phyloP scores from a whole-genome alignment of 2,797 vertebrate species.

The Oophaga sylvatica region DNA sequence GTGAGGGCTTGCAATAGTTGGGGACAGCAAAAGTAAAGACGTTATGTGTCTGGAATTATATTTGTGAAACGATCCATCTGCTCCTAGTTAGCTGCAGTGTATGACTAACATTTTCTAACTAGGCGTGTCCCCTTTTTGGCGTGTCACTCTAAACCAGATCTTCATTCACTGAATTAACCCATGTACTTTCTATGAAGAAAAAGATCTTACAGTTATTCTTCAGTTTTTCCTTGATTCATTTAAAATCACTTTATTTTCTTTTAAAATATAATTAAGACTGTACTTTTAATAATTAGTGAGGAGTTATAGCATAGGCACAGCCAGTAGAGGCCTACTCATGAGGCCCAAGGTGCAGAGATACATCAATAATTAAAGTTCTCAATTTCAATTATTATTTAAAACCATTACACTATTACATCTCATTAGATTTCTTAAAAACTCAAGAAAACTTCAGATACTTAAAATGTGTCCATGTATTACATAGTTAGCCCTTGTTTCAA shows the following conservation, averaged over 20 bases:
- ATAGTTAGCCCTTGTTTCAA: no score
- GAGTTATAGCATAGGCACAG: not conserved
- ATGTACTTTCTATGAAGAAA: slow-evolving; percentile 36
- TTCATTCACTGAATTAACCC: slow-evolving; percentile 69
- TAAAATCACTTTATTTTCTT: not conserved
- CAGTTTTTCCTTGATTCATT: not conserved
- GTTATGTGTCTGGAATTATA: slow-evolving; percentile 64
- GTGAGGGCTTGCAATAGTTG: slow-evolving; percentile 8
- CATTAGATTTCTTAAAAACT: no score
- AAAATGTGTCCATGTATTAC: no score
- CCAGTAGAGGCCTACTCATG: not conserved
- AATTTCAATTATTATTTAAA: not conserved
- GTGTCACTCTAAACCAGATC: slow-evolving; percentile 61
- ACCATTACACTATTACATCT: not conserved
- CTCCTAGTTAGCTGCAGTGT: slow-evolving; percentile 67
- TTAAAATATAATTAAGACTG: not conserved
- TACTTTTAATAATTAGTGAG: not conserved
- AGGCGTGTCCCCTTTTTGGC: slow-evolving; percentile 60
- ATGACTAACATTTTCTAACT: slow-evolving; percentile 73
- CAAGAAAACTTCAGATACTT: no score
- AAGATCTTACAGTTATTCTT: not conserved
- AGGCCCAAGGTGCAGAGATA: not conserved
- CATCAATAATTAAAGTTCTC: not conserved
- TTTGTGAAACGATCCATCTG: slow-evolving; percentile 70
- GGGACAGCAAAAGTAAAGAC: slow-evolving; percentile 55